phyloP scores from a whole-genome alignment of 2,888 invertebrate genomes.

The Adelognathus sp. region DNA sequence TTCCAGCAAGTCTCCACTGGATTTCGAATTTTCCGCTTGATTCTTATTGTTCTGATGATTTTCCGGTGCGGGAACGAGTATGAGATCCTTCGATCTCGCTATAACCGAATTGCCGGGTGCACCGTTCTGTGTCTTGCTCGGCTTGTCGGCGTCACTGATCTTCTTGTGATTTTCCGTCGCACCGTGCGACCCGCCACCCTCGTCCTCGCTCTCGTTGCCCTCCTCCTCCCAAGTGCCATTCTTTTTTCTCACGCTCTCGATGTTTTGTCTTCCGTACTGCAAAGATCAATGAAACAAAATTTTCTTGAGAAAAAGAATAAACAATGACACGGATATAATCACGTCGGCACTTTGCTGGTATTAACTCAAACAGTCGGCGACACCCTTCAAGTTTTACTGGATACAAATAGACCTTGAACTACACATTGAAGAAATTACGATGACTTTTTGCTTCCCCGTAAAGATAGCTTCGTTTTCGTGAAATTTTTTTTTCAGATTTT shows the following conservation, averaged over 20 bases:
- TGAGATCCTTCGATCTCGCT: slow-evolving; percentile 87
- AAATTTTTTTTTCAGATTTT: too few relatives aligned
- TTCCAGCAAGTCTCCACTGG: slow-evolving; percentile 46
- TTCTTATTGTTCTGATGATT: slow-evolving; percentile 83
- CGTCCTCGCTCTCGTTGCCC: slow-evolving; percentile 82
- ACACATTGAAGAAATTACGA: too few relatives aligned
- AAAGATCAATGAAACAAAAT: slow-evolving; percentile 67
- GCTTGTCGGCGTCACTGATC: slow-evolving; percentile 75
- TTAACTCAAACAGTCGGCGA: background rate
- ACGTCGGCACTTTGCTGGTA: background rate
- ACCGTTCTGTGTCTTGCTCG: slow-evolving; percentile 67
- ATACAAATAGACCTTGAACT: too few relatives aligned
- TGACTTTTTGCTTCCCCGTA: too few relatives aligned
- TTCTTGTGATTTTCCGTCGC: slow-evolving; percentile 66
- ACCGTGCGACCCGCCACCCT: slow-evolving; percentile 78
- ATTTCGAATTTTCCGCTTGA: slow-evolving; percentile 48
- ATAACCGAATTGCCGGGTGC: slow-evolving; percentile 85
- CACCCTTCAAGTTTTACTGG: too few relatives aligned
- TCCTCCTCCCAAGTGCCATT: slow-evolving; percentile 82
- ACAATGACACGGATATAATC: background rate
- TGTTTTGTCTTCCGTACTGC: slow-evolving; percentile 91
- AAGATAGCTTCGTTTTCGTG: too few relatives aligned
- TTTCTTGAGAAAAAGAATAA: background rate
- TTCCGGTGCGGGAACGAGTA: slow-evolving; percentile 89
- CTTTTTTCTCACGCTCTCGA: slow-evolving; percentile 80